Evolutionary conservation across 2,888 invertebrate genomes (phyloP).

Genomic region (Polyommatus icarus): DNA sequence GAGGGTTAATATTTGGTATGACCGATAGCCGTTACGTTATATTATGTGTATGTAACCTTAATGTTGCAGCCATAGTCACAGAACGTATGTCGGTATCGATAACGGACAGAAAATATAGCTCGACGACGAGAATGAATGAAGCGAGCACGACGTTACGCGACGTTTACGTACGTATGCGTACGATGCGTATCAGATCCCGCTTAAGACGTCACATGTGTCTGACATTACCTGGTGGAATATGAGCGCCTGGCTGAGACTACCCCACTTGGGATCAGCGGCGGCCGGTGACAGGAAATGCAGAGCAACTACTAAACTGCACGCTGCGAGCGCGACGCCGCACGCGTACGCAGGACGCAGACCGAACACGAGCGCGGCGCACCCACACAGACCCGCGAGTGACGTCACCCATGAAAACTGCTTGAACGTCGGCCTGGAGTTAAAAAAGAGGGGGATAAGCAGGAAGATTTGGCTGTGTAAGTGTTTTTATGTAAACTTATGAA

Average conservation of each 20-base stretch:
- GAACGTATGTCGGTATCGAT: too few species aligned
- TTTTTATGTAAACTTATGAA: too few species aligned
- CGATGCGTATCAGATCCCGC: too few species aligned
- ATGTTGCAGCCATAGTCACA: too few species aligned
- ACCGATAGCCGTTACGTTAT: too few species aligned
- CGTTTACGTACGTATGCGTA: too few species aligned
- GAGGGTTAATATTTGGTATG: too few species aligned
- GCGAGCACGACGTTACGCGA: too few species aligned
- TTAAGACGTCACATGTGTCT: background rate
- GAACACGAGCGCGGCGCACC: slow-evolving; percentile 96
- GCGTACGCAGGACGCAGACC: slow-evolving; percentile 95
- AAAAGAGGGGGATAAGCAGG: background rate
- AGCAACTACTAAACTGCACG: slow-evolving; percentile 91
- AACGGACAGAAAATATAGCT: too few species aligned
- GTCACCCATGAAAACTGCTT: slow-evolving; percentile 98
- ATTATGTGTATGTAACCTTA: too few species aligned
- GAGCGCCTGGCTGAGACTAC: slow-evolving; percentile 98
- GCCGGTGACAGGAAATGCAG: slow-evolving; percentile 95
- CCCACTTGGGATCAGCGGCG: slow-evolving; percentile 91
- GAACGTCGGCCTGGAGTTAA: slow-evolving; percentile 89
- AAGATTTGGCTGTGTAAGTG: too few species aligned
- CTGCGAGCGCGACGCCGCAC: slow-evolving; percentile 91
- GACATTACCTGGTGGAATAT: slow-evolving; percentile 95
- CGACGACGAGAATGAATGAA: too few species aligned
- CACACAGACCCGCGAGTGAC: slow-evolving; percentile 90